Evolutionary conservation across 1,140 invertebrate genomes (phyloP).

Genomic region (Drosophila teissieri): DNA sequence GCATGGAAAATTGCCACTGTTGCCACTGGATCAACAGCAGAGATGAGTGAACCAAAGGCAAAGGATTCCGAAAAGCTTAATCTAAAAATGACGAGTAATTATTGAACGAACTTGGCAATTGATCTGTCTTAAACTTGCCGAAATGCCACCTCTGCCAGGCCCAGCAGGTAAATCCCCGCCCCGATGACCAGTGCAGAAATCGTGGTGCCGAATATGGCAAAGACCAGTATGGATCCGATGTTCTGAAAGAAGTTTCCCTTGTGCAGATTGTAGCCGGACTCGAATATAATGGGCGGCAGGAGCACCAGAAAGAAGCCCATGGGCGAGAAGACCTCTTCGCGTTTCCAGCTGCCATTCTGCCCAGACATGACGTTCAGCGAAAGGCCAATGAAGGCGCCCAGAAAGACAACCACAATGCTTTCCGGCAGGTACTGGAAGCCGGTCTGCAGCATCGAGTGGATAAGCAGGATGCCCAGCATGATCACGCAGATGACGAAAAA

Average conservation of each 20-base stretch:
- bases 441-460: constrained; percentile 97
- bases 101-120: background rate
- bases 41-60: constrained; percentile 98
- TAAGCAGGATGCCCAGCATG: constrained; percentile 95
- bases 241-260: constrained; percentile 99
- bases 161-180: constrained; percentile 96
- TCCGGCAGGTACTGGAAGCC: constrained; percentile 98
- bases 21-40: constrained; percentile 99
- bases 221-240: constrained; percentile 96
- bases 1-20: constrained; percentile 99
- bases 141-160: constrained; percentile 95
- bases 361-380: constrained; percentile 96
- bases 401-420: constrained; percentile 97
- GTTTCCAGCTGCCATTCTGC: constrained; percentile 96
- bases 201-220: constrained; percentile 98
- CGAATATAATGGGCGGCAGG: constrained; percentile 99
- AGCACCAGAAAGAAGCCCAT: constrained; percentile 98
- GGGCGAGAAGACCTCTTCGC: constrained; percentile 98
- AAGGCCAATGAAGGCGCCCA: constrained; percentile 96
- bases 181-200: constrained; percentile 97
- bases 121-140: constrained; percentile 66
- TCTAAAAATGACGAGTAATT: constrained; percentile 20
- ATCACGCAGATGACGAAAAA: constrained; percentile 98
- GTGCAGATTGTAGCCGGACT: constrained; percentile 99
- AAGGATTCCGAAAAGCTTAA: constrained; percentile 96